A percentile compares a stretch with the other conserved stretches of the same genome.
These are phyloP conservation scores for Neolamprologus modestus DNA, from an alignment of 2,113 vertebrate genomes.

Conservation along the genomic window DNA sequence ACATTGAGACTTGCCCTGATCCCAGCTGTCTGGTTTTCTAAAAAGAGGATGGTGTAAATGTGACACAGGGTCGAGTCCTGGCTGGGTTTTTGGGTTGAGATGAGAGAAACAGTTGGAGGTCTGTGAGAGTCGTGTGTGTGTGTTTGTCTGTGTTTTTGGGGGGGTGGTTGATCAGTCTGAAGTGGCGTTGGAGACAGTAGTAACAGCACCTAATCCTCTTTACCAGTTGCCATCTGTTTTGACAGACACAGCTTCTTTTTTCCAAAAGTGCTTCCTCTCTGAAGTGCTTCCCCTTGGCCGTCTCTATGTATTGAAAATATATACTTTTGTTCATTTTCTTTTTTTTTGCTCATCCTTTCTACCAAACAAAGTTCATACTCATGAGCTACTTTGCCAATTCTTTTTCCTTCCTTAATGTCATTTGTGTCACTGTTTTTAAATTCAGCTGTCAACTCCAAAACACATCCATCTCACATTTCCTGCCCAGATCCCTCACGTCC, in stretches of 20 bases:
- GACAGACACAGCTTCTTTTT: slow-evolving; percentile 28
- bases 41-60: not conserved
- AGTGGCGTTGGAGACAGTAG: slow-evolving; percentile 25
- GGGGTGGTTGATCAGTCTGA: slow-evolving; percentile 27
- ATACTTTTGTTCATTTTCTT: not conserved
- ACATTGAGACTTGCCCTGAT: not conserved
- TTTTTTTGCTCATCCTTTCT: not conserved
- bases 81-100: not conserved
- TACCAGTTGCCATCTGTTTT: slow-evolving; percentile 64
- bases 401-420: slow-evolving; percentile 47
- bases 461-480: slow-evolving; percentile 5
- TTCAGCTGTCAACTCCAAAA: not conserved
- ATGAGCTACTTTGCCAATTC: slow-evolving; percentile 19
- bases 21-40: not conserved
- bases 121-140: not conserved
- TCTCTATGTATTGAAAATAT: not conserved
- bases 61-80: not conserved
- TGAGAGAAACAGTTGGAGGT: slow-evolving; percentile 19
- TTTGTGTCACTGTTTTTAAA: slow-evolving; percentile 40
- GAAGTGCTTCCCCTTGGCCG: not conserved
- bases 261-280: slow-evolving; percentile 20
- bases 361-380: not conserved
- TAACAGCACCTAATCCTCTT: slow-evolving; percentile 62
- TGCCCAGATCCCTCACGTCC: not conserved
- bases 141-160: not conserved